These are phyloP conservation scores for Dorcus hopei DNA, from an alignment of 2,888 invertebrate genomes.

Conservation along the genomic window DNA sequence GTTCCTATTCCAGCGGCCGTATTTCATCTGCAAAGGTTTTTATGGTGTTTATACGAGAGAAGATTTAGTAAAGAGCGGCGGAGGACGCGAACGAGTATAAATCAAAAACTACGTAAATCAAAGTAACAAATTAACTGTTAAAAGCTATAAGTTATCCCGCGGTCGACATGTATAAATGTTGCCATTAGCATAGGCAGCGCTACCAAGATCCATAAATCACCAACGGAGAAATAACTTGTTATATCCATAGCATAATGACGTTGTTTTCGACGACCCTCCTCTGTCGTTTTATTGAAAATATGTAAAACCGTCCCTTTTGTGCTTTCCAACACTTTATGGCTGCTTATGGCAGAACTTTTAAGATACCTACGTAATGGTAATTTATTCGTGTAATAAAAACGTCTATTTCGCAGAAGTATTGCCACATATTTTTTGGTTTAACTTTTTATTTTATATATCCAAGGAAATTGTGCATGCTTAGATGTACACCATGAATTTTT, in stretches of 20 bases:
- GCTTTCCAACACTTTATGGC: constrained; percentile 14
- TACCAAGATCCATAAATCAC: constrained; percentile 49
- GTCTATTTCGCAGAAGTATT: no score
- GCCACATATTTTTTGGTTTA: no score
- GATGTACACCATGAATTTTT: no score
- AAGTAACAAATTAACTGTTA: constrained; percentile 52
- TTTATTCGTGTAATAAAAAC: no score
- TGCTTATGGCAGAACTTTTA: not conserved
- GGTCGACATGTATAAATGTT: constrained; percentile 50
- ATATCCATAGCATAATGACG: constrained; percentile 49
- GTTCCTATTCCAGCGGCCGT: no score
- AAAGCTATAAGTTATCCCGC: constrained; percentile 47
- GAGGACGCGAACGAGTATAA: constrained; percentile 24
- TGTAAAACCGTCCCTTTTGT: constrained; percentile 35
- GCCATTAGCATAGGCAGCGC: constrained; percentile 52
- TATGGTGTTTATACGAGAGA: no score
- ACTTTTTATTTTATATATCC: no score
- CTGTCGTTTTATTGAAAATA: constrained; percentile 37
- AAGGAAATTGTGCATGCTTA: no score
- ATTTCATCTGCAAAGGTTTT: no score
- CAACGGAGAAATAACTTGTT: constrained; percentile 51
- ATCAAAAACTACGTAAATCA: constrained; percentile 48
- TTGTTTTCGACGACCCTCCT: constrained; percentile 43
- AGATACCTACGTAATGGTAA: no score
- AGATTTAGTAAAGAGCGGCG: no score